A percentile compares a stretch with the other conserved stretches of the same genome.
These are phyloP conservation scores for Pycnomerus fuliginosus DNA, from an alignment of 2,888 invertebrate species.

Conservation along the genomic window DNA sequence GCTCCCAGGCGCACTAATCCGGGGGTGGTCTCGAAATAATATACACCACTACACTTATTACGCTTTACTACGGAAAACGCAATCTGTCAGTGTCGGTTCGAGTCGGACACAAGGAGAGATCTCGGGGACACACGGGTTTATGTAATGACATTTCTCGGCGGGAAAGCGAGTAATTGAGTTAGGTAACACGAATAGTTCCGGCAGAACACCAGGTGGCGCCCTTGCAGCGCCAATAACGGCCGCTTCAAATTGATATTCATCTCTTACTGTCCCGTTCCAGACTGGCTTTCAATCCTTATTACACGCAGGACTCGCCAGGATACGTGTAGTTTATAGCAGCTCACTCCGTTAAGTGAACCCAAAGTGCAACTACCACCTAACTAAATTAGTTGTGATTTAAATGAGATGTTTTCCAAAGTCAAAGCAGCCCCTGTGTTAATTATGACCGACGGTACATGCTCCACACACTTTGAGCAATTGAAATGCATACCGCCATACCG, in stretches of 20 bases:
- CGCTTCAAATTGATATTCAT: slow-evolving; percentile 44
- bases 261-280: slow-evolving; percentile 25
- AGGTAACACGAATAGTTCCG: slow-evolving; percentile 47
- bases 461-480: too few species aligned
- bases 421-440: too few species aligned
- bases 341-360: too few species aligned
- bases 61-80: slow-evolving; percentile 32
- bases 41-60: slow-evolving; percentile 17
- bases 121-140: slow-evolving; percentile 26
- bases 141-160: slow-evolving; percentile 49
- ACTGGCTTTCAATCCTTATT: not conserved
- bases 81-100: slow-evolving; percentile 35
- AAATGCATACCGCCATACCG: too few species aligned
- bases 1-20: slow-evolving; percentile 4
- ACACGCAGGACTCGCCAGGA: not conserved
- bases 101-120: slow-evolving; percentile 21
- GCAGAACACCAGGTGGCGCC: slow-evolving; percentile 49
- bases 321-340: not conserved
- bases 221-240: slow-evolving; percentile 38
- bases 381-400: too few species aligned
- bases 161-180: slow-evolving; percentile 48
- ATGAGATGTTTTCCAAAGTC: too few species aligned
- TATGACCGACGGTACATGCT: too few species aligned
- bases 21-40: not conserved
- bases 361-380: too few species aligned